phyloP scores from a whole-genome alignment of 2,113 vertebrate genomes.

The Corvus hawaiiensis region DNA sequence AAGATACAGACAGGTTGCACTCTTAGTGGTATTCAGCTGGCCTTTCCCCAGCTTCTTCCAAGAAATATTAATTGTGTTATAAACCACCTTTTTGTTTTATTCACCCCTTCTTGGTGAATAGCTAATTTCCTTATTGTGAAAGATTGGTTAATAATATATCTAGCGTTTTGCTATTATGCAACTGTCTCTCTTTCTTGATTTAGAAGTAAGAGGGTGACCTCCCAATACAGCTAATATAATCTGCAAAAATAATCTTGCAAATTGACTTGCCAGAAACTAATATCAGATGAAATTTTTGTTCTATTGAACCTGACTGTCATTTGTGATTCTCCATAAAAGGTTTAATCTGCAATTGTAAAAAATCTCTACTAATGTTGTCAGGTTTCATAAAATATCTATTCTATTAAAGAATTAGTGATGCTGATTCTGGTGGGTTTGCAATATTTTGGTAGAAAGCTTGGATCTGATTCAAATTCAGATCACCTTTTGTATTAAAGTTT shows the following conservation, averaged over 20 bases:
- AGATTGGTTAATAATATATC: neutral
- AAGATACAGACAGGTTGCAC: neutral
- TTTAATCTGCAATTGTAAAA: slow-evolving; percentile 41
- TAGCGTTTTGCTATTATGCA: slow-evolving; percentile 5
- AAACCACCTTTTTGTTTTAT: neutral
- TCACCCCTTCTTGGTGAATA: neutral
- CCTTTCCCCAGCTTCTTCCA: neutral
- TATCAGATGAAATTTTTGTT: slow-evolving; percentile 65
- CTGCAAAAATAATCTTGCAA: slow-evolving; percentile 64
- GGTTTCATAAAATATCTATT: slow-evolving; percentile 63
- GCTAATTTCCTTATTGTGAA: slow-evolving; percentile 8
- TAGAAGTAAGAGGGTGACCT: slow-evolving; percentile 65
- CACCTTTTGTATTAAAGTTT: neutral
- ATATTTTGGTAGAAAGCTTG: neutral
- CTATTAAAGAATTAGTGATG: slow-evolving; percentile 59
- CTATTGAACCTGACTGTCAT: slow-evolving; percentile 62
- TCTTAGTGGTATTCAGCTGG: neutral
- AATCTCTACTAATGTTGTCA: slow-evolving; percentile 56
- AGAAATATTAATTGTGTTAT: neutral
- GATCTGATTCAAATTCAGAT: slow-evolving; percentile 9
- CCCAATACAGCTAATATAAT: slow-evolving; percentile 68
- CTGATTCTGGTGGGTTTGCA: neutral
- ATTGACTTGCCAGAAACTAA: slow-evolving; percentile 63
- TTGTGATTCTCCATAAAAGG: slow-evolving; percentile 40
- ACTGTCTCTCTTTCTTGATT: slow-evolving; percentile 64